These are phyloP conservation scores for Epirrhoe alternata DNA, from an alignment of 2,888 invertebrate species.

Conservation along the genomic window DNA sequence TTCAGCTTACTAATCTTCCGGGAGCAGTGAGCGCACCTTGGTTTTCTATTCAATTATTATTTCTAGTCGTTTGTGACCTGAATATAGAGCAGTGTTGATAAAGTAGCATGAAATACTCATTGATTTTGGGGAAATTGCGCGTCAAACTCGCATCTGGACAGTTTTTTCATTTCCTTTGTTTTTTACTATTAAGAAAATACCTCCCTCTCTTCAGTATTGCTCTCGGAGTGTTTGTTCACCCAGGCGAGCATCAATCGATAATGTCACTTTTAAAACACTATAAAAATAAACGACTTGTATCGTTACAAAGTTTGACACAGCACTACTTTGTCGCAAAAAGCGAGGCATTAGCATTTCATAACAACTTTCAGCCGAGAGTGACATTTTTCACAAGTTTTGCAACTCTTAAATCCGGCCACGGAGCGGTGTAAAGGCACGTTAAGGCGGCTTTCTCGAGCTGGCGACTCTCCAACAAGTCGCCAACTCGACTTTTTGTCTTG, in stretches of 20 bases:
- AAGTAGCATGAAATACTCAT: not conserved
- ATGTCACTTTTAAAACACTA: not conserved
- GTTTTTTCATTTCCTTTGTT: not conserved
- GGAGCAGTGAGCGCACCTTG: not conserved
- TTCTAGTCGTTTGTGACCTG: not conserved
- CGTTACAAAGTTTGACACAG: constrained; percentile 7
- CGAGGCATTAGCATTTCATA: constrained; percentile 29
- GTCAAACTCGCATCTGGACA: not conserved
- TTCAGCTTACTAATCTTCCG: not conserved
- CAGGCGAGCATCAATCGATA: not conserved
- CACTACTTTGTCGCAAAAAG: constrained; percentile 14
- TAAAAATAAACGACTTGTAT: constrained; percentile 1
- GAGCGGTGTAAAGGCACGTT: constrained; percentile 14
- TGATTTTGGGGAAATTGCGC: not conserved
- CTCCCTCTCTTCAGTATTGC: not conserved
- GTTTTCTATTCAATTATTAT: not conserved
- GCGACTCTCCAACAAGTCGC: constrained; percentile 13
- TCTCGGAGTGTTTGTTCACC: not conserved
- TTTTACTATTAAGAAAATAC: not conserved
- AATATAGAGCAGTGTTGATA: not conserved
- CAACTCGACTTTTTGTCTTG: not conserved
- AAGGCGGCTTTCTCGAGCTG: constrained; percentile 8
- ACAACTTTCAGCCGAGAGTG: constrained; percentile 19
- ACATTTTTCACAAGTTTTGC: constrained; percentile 35
- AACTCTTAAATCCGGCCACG: constrained; percentile 27